Conservation (phyloP, 1,140 invertebrate genomes). For the Vollenhovia emeryi region DNA sequence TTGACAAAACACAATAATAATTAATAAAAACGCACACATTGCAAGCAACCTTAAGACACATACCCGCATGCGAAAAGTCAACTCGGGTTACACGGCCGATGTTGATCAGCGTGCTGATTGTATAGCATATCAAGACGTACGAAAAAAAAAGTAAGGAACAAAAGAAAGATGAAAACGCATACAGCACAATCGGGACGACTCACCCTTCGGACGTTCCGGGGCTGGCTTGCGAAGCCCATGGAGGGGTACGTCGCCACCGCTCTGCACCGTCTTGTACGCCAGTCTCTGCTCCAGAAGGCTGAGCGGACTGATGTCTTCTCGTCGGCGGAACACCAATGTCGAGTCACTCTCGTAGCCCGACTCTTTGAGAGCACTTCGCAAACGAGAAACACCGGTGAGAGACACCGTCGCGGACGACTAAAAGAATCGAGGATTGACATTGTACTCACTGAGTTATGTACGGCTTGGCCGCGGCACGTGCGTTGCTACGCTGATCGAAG, state of each 20-base stretch:
- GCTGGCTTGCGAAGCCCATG: conserved; percentile 94
- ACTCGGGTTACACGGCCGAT: conserved; percentile 21
- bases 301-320: conserved; percentile 88
- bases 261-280: conserved; percentile 94
- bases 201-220: conserved; percentile 94
- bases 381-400: neutral
- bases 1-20: conserved; percentile 8
- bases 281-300: conserved; percentile 92
- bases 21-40: conserved; percentile 44
- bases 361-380: conserved; percentile 92
- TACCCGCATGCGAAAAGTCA: conserved; percentile 35
- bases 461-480: conserved; percentile 85
- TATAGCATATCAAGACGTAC: conserved; percentile 11
- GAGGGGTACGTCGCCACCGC: conserved; percentile 96
- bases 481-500: conserved; percentile 82
- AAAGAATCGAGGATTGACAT: neutral
- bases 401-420: neutral
- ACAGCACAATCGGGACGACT: conserved; percentile 68
- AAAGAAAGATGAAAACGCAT: neutral
- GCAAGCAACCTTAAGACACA: conserved; percentile 37
- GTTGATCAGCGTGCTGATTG: conserved; percentile 37
- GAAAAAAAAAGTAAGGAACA: neutral
- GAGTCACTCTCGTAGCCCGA: conserved; percentile 96
- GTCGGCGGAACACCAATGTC: conserved; percentile 92
- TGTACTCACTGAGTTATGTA: conserved; percentile 91